Percentiles rank a stretch among this genome's conserved stretches.
Conservation (phyloP, 2,797 vertebrate species). For the Brachymystax lenok region DNA sequence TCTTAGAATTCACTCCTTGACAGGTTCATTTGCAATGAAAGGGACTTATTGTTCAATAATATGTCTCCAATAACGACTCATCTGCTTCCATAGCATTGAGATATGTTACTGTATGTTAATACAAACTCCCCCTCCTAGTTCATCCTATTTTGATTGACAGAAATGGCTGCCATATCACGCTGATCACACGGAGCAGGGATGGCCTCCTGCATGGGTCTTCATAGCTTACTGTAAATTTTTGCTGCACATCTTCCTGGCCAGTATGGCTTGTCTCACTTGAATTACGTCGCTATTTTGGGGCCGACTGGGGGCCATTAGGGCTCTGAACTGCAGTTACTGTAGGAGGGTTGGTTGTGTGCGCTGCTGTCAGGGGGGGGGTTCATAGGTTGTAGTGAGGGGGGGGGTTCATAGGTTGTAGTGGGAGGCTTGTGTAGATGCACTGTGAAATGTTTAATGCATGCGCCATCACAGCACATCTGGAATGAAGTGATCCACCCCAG, state of each 20-base stretch:
- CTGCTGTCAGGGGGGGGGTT: background rate
- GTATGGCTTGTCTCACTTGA: slow-evolving; percentile 5
- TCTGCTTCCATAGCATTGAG: background rate
- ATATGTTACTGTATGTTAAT: no score
- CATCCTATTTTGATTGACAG: background rate
- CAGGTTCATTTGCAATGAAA: background rate
- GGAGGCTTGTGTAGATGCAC: slow-evolving; percentile 11
- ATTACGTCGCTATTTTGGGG: slow-evolving; percentile 2
- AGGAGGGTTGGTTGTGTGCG: slow-evolving; percentile 7
- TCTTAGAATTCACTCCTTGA: background rate
- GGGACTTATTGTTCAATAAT: background rate
- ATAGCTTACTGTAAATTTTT: background rate
- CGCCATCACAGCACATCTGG: slow-evolving; percentile 11
- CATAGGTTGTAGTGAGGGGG: background rate
- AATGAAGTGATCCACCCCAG: background rate
- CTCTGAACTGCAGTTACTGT: background rate
- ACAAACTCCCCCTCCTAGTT: no score
- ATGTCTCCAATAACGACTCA: background rate
- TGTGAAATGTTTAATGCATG: slow-evolving; percentile 27
- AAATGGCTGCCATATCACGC: background rate
- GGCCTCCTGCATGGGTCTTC: background rate
- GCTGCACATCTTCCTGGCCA: background rate
- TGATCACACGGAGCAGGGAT: background rate
- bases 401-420: background rate
- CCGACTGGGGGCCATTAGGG: background rate